Evolutionary conservation across 2,113 vertebrate species (phyloP), one percentile per base, ranked within the genome.

Genomic region (Dasypus novemcinctus): DNA sequence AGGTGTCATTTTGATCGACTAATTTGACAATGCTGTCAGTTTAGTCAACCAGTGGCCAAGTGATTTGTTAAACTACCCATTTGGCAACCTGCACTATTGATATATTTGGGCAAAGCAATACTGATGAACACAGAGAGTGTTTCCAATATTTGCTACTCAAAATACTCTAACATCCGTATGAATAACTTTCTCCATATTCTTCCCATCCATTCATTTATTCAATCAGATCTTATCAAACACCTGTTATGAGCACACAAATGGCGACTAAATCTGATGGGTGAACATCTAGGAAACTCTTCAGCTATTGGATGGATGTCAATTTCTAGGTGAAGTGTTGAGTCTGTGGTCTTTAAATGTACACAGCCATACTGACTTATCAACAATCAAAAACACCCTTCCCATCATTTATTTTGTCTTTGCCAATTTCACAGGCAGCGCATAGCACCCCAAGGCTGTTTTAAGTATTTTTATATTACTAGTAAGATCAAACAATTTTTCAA

Each of bases 401-500:
- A 1, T 68, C 15, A 20, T 36, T 33, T 36, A 36, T 38, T 90
- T 87, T 21, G 81, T 38, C 14, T 87, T 83, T 63, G 49, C 2
- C 52, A 27, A 23, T 57, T 80, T 64, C 25, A 49, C 31, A 93
- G 57, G 23, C 10, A 88, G 71, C 92, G 64, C 17, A 14, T 36
- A 20, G 3, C 17, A 38, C 43, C 57, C 79, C 54, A 46, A 49
- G 33, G 29, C 21, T 76, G 61, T 64, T 64, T 88, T 57, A 3
- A 52, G 17, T 33, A 0, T 21, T 87, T 81, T 36, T 4, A 7
- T 72, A 69, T 94, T 85, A 82, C 9, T 33, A 75, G n/a, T 20
- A 64, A 94, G 21, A 75, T 27, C 38, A n/a, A 81, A n/a, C 0
- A 21, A 21, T 54, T 96, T 93, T 64, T 66, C 38, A 87, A 82